Conservation (phyloP, 2,797 vertebrate genomes). For the Eleutherodactylus coqui region DNA sequence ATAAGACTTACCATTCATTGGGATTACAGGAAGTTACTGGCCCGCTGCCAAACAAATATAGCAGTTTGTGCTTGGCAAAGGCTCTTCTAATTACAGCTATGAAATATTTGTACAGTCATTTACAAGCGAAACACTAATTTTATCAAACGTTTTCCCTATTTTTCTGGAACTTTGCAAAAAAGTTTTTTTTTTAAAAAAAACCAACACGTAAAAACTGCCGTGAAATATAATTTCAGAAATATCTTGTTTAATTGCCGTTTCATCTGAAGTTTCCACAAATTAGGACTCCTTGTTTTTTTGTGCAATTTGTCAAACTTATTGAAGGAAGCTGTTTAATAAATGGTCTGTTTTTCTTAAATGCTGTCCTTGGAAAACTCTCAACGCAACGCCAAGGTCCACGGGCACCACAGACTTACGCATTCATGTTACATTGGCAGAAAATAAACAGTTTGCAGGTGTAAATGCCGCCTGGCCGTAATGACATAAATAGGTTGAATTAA, state of each 20-base stretch:
- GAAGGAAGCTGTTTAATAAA: constrained; percentile 57
- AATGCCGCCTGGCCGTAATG: constrained; percentile 18
- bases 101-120: constrained; percentile 56
- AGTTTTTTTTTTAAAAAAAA: constrained; percentile 16
- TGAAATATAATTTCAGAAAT: constrained; percentile 35
- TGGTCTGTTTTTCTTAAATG: constrained; percentile 45
- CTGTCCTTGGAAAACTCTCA: constrained; percentile 47
- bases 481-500: constrained; percentile 22
- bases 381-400: background rate
- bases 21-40: constrained; percentile 56
- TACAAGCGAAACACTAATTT: constrained; percentile 40
- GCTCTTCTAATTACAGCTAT: constrained; percentile 46
- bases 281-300: background rate
- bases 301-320: constrained; percentile 40
- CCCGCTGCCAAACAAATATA: constrained; percentile 46
- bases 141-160: constrained; percentile 24
- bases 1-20: constrained; percentile 56
- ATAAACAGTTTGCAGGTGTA: constrained; percentile 55
- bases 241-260: constrained; percentile 27
- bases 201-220: constrained; percentile 13
- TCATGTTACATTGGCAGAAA: constrained; percentile 31
- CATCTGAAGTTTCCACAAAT: constrained; percentile 43
- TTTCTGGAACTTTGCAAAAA: background rate
- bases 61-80: constrained; percentile 53
- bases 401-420: constrained; percentile 25